phyloP scores from a whole-genome alignment of 2,888 invertebrate genomes.

The Sarcophaga rosellei region DNA sequence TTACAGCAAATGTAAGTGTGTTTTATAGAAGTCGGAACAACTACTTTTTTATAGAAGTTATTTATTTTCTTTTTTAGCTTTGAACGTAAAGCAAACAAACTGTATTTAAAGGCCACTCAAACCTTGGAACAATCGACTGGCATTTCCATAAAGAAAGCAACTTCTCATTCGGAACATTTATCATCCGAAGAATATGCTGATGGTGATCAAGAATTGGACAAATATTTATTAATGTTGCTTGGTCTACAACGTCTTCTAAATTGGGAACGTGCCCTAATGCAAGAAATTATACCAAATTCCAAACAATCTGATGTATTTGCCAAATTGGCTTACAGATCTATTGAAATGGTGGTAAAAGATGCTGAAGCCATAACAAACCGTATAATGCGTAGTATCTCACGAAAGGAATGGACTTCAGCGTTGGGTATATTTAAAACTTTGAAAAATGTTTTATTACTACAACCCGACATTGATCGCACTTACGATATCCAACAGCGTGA shows the following conservation, averaged over 20 bases:
- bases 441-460: constrained; percentile 88
- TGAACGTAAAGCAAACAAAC: constrained; percentile 91
- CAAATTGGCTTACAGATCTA: constrained; percentile 90
- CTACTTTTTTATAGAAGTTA: neutral
- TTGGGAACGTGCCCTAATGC: constrained; percentile 91
- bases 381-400: constrained; percentile 88
- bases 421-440: constrained; percentile 91
- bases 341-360: constrained; percentile 92
- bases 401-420: constrained; percentile 90
- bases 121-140: constrained; percentile 92
- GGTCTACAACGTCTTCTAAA: constrained; percentile 93
- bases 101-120: constrained; percentile 91
- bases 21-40: neutral
- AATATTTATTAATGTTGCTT: constrained; percentile 90
- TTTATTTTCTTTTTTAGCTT: constrained; percentile 81
- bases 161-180: constrained; percentile 79
- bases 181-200: constrained; percentile 80
- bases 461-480: constrained; percentile 91
- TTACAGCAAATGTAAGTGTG: constrained; percentile 88
- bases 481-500: constrained; percentile 87
- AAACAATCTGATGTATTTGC: constrained; percentile 92
- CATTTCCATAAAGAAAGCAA: constrained; percentile 85
- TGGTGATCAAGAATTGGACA: constrained; percentile 91
- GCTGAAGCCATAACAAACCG: constrained; percentile 91
- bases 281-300: constrained; percentile 91